Evolutionary conservation across 2,113 vertebrate species (phyloP).

Genomic region (Odontesthes bonariensis): DNA sequence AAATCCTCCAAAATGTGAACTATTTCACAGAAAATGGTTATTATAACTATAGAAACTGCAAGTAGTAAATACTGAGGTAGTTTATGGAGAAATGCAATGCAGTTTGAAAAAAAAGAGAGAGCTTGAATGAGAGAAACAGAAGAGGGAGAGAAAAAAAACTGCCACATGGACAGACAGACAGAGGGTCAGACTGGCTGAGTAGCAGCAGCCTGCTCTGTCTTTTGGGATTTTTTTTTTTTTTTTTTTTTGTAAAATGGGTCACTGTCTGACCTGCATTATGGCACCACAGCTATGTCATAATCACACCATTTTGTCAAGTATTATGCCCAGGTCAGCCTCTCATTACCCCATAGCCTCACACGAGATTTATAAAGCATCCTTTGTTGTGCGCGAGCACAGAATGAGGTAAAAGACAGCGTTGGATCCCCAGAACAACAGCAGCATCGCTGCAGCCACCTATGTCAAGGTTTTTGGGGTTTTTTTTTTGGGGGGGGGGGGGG

Average conservation of each 20-base stretch:
- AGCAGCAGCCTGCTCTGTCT: slow-evolving; percentile 55
- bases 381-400: slow-evolving; percentile 36
- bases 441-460: background rate
- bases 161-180: slow-evolving; percentile 35
- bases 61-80: background rate
- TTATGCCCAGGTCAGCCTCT: slow-evolving; percentile 54
- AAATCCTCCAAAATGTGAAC: background rate
- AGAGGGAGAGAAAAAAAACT: slow-evolving; percentile 6
- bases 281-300: slow-evolving; percentile 70
- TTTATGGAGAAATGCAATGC: background rate
- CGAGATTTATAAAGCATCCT: slow-evolving; percentile 48
- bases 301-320: slow-evolving; percentile 64
- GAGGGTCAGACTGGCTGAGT: slow-evolving; percentile 64
- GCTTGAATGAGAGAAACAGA: background rate
- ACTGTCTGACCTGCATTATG: slow-evolving; percentile 78
- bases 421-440: slow-evolving; percentile 25
- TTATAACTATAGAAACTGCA: background rate
- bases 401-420: slow-evolving; percentile 33
- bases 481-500: too few species aligned
- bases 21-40: background rate
- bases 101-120: background rate
- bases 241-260: slow-evolving; percentile 77
- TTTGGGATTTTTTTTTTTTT: slow-evolving; percentile 51
- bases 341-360: slow-evolving; percentile 44
- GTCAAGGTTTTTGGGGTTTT: slow-evolving; percentile 14